Evolutionary conservation across 2,797 vertebrate genomes (phyloP).

Genomic region (Cossypha heuglini): DNA sequence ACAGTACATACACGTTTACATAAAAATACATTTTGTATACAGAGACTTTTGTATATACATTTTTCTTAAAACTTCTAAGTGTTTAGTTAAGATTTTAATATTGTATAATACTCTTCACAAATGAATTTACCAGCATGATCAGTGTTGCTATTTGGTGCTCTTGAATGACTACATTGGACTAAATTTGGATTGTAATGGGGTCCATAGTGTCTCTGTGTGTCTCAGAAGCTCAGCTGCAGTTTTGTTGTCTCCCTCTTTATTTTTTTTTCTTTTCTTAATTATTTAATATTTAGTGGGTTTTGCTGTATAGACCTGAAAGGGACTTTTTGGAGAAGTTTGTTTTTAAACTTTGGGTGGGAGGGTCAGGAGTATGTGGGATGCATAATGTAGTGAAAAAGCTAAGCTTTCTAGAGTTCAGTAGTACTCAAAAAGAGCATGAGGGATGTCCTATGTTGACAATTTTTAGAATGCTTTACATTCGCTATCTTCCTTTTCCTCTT

Average conservation of each 20-base stretch:
- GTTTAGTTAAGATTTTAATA: constrained; percentile 65
- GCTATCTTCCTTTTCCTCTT: not conserved
- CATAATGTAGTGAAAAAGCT: not conserved
- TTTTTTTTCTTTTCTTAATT: not conserved
- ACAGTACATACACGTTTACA: constrained; percentile 63
- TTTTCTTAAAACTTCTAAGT: constrained; percentile 63
- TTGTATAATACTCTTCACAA: constrained; percentile 51
- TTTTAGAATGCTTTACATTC: constrained; percentile 21
- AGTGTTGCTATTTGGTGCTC: constrained; percentile 62
- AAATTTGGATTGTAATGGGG: constrained; percentile 22
- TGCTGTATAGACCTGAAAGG: not conserved
- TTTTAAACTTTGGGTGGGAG: constrained; percentile 25
- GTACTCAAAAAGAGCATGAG: constrained; percentile 48
- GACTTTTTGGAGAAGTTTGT: not conserved
- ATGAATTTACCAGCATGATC: constrained; percentile 56
- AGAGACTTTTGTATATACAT: constrained; percentile 68
- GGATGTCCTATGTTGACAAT: not conserved
- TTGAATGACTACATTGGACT: constrained; percentile 32
- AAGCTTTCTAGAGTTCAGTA: constrained; percentile 31
- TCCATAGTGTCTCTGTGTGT: constrained; percentile 24
- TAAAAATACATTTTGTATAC: constrained; percentile 65
- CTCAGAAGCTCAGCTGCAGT: not conserved
- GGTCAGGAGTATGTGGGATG: not conserved
- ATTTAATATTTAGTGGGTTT: not conserved
- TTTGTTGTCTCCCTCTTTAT: not conserved